phyloP scores from a whole-genome alignment of 1,140 invertebrate genomes.

The Dolichoris vasculosae region DNA sequence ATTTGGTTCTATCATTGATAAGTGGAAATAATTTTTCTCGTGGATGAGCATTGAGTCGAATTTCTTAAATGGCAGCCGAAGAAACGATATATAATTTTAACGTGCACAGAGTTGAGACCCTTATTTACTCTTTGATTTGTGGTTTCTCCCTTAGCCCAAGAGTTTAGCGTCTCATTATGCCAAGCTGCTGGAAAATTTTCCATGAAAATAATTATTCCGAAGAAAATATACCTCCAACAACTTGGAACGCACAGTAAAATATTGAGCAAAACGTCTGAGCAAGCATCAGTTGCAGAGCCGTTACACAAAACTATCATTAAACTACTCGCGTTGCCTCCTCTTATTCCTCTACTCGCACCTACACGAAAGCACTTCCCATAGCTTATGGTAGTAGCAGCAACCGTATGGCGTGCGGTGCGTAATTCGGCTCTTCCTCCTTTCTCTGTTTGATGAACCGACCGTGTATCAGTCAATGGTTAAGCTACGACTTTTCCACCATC shows the following conservation, averaged over 20 bases:
- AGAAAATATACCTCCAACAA: background rate
- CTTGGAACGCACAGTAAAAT: background rate
- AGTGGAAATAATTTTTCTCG: too few species aligned
- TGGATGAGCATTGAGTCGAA: too few species aligned
- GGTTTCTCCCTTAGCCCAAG: background rate
- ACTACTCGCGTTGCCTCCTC: background rate
- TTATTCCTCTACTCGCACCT: background rate
- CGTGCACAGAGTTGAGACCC: background rate
- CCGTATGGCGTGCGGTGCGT: background rate
- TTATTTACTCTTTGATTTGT: background rate
- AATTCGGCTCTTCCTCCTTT: background rate
- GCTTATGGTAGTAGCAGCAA: background rate
- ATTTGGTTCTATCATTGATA: too few species aligned
- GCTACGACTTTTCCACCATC: background rate
- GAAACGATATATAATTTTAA: background rate
- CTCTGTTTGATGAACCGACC: background rate
- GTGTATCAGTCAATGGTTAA: background rate
- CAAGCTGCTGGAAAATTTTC: background rate
- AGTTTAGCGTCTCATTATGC: background rate
- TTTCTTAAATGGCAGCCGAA: background rate
- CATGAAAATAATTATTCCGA: slow-evolving; percentile 9
- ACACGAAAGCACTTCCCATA: background rate
- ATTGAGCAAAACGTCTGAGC: background rate
- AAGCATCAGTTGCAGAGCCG: background rate
- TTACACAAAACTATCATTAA: slow-evolving; percentile 18